A percentile compares a stretch with the other conserved stretches of the same genome.
Evolutionary conservation across 2,888 invertebrate species (phyloP).

Genomic region (Pyrgus malvae): DNA sequence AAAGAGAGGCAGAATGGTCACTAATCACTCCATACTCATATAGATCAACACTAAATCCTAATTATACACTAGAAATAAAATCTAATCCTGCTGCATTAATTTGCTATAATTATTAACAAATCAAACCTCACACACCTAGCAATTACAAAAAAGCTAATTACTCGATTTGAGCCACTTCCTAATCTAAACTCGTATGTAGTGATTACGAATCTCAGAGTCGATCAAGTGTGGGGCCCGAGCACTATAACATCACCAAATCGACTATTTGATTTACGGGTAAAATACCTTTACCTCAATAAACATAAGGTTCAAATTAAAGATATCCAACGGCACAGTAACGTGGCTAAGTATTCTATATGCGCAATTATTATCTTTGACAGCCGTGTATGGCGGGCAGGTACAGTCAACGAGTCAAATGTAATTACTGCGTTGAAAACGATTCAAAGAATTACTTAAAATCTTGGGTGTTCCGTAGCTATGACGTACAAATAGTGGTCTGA

Average conservation of each 20-base stretch:
- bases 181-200: conserved; percentile 57
- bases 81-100: conserved; percentile 3
- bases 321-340: conserved; percentile 46
- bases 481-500: conserved; percentile 17
- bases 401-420: conserved; percentile 55
- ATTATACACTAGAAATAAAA: not conserved
- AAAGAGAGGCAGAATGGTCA: too few species aligned
- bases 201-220: conserved; percentile 70
- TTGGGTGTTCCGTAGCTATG: conserved; percentile 14
- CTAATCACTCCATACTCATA: not conserved
- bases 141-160: conserved; percentile 58
- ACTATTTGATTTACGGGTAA: conserved; percentile 27
- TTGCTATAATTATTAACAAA: conserved; percentile 19
- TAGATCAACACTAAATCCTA: not conserved
- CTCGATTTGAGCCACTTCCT: conserved; percentile 57
- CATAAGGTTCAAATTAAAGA: conserved; percentile 43
- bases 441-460: conserved; percentile 21
- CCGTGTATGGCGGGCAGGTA: conserved; percentile 57
- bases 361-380: conserved; percentile 78
- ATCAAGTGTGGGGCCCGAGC: conserved; percentile 65
- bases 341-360: conserved; percentile 68
- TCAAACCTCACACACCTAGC: conserved; percentile 9
- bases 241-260: conserved; percentile 40
- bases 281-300: conserved; percentile 31
- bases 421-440: conserved; percentile 16